phyloP scores from a whole-genome alignment of 2,888 invertebrate genomes.

The Cantharis lateralis region DNA sequence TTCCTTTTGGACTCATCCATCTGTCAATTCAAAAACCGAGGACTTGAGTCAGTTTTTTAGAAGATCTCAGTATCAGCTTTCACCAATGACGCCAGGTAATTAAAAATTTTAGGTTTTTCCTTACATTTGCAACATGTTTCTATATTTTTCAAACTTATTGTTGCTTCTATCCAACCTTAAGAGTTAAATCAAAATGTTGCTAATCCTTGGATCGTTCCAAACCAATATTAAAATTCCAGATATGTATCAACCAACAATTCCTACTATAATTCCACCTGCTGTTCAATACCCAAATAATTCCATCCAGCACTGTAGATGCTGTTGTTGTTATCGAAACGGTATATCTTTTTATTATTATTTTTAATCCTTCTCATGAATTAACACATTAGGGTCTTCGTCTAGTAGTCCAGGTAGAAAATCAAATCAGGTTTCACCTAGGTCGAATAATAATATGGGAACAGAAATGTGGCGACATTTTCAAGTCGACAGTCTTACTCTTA shows the following conservation, averaged over 20 bases:
- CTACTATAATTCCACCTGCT: not conserved
- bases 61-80: constrained; percentile 63
- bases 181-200: not conserved
- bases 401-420: constrained; percentile 53
- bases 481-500: constrained; percentile 69
- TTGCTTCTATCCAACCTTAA: not conserved
- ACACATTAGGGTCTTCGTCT: constrained; percentile 42
- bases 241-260: not conserved
- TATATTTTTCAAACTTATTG: not conserved
- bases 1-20: constrained; percentile 62
- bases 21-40: constrained; percentile 55
- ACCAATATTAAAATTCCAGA: not conserved
- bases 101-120: not conserved
- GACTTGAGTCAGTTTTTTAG: constrained; percentile 59
- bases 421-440: constrained; percentile 57
- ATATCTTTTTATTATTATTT: not conserved
- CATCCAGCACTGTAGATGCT: not conserved
- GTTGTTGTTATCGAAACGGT: not conserved
- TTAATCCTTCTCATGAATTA: not conserved
- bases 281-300: not conserved
- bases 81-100: constrained; percentile 54
- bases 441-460: constrained; percentile 50
- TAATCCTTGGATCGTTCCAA: not conserved
- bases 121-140: not conserved
- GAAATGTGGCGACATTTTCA: constrained; percentile 67